Evolutionary conservation across 2,113 vertebrate species (phyloP).

Genomic region (Nipponia nippon): DNA sequence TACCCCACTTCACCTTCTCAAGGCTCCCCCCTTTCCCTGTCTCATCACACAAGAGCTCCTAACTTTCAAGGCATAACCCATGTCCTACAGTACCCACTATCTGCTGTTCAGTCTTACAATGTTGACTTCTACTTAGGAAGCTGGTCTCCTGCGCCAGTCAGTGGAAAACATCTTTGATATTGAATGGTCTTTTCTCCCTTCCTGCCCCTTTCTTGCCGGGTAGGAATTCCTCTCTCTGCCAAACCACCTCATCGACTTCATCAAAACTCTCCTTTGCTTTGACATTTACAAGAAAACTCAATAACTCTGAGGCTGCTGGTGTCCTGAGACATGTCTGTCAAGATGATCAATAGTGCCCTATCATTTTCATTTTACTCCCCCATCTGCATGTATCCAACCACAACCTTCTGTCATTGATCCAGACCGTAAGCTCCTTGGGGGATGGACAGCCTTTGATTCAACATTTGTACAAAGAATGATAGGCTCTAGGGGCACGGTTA

Average conservation of each 20-base stretch:
- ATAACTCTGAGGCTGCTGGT: neutral
- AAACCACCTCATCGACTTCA: neutral
- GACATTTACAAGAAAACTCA: constrained; percentile 28
- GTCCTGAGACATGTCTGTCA: neutral
- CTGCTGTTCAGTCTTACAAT: neutral
- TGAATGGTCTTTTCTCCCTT: neutral
- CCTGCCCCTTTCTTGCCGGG: neutral
- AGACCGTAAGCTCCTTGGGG: neutral
- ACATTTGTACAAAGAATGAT: neutral
- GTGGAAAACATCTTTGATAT: neutral
- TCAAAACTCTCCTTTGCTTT: neutral
- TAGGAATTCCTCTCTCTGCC: neutral
- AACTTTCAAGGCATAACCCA: neutral
- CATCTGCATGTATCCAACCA: neutral
- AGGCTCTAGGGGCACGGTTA: neutral
- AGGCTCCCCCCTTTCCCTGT: neutral
- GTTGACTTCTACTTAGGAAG: neutral
- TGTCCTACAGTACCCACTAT: neutral
- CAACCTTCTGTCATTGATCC: neutral
- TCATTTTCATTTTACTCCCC: neutral
- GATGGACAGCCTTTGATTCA: neutral
- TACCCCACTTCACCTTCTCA: neutral
- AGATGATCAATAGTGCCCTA: neutral
- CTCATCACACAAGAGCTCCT: neutral
- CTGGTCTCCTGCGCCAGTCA: neutral